Evolutionary conservation across 1,140 invertebrate species (phyloP), one percentile per base, ranked within the genome.

Genomic region (Calliphora vicina): DNA sequence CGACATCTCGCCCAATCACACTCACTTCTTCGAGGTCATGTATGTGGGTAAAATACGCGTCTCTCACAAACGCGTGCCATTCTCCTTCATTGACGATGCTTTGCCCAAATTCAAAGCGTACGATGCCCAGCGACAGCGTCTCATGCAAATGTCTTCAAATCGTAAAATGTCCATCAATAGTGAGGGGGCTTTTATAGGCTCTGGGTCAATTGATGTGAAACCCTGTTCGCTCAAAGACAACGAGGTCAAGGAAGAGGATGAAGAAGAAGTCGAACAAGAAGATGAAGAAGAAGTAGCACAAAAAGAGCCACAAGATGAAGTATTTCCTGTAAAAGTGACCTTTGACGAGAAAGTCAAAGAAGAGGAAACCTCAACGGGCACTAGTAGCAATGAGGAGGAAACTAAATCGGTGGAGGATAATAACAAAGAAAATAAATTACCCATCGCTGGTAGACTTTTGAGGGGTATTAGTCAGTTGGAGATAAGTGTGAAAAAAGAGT

Each of bases 21-120:
- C 95, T 61, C 95, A 96, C 90, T 96, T 96, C 90, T 96, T 96
- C 86, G 96, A 97, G 92, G 95, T 96, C 90, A 91, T 97, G 71
- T 97, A 97, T 88, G 94, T 97, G 82, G 97, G 97, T 2, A 97
- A 97, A 91, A 96, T 97, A 10, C 94, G 95, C 84, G 95, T 97
- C 82, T 95, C 95, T 43, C 94, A 96, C 88, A 94, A 95, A 89
- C 97, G 96, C 89, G 96, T 98, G 23, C 95, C 96, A 5, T 95
- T 96, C 85, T 93, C 94, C 0, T 96, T 98, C 85, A 97, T 98
- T 83, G 97, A 99, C 88, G 97, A 98, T 87, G 96, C 97, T 13
- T 91, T 98, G 43, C 93, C 94, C 80, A 97, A 96, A 90, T 97
- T 99, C 87, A 93, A 94, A 73, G 92, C 94, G 15, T 94, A 96